A percentile compares a stretch with the other conserved stretches of the same genome.
Conservation (phyloP, 2,888 invertebrate genomes). For the Nemurella pictetii region DNA sequence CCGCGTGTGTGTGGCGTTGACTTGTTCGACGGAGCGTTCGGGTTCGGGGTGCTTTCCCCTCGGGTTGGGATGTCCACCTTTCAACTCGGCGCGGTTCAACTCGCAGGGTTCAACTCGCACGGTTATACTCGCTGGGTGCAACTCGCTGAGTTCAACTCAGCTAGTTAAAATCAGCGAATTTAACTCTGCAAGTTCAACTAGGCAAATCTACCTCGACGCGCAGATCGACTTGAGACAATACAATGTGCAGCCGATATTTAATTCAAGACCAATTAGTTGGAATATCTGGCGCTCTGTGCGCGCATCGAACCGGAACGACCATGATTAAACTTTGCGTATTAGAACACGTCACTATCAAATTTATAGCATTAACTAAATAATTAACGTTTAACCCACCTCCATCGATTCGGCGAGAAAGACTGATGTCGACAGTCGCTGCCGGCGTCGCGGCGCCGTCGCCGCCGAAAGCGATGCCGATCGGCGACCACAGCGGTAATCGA, state of each 20-base stretch:
- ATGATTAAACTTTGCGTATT: background rate
- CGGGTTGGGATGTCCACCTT: too few relatives aligned
- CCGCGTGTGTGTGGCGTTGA: too few relatives aligned
- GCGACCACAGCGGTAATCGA: constrained; percentile 24
- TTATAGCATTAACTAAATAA: background rate
- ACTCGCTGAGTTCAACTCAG: too few relatives aligned
- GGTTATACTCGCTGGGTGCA: too few relatives aligned
- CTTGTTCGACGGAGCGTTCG: too few relatives aligned
- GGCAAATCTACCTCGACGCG: too few relatives aligned
- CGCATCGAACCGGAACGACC: background rate
- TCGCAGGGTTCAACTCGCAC: too few relatives aligned
- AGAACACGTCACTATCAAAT: background rate
- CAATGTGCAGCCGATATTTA: background rate
- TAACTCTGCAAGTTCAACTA: too few relatives aligned
- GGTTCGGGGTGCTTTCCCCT: too few relatives aligned
- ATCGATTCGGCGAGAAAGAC: constrained; percentile 4
- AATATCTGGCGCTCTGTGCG: background rate
- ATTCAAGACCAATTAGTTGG: background rate
- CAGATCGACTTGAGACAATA: background rate
- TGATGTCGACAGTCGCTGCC: constrained; percentile 24
- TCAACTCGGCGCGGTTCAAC: too few relatives aligned
- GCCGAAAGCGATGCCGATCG: constrained; percentile 17
- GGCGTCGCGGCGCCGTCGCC: constrained; percentile 7
- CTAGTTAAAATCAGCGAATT: too few relatives aligned
- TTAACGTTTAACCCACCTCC: constrained; percentile 15